A percentile compares a stretch with the other conserved stretches of the same genome.
Conservation (phyloP, 64 coral and sea anemone species). For the Actinia equina region DNA sequence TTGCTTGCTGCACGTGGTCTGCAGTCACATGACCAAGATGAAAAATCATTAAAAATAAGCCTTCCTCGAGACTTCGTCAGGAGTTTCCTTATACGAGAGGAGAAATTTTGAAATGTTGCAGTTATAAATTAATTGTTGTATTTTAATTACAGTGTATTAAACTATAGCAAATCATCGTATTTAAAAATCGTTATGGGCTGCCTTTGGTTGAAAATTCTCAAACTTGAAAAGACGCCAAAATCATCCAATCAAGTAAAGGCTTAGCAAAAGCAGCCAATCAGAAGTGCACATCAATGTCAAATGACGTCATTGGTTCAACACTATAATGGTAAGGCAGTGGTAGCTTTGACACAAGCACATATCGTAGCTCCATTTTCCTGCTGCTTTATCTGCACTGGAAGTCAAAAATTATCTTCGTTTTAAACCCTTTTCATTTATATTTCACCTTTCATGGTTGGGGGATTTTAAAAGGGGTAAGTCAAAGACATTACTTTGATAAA, state of each 20-base stretch:
- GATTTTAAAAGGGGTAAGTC: background rate
- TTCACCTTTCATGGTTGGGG: background rate
- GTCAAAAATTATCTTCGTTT: background rate
- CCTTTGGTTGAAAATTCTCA: background rate
- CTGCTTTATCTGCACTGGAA: background rate
- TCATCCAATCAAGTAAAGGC: background rate
- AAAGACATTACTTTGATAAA: background rate
- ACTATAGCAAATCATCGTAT: background rate
- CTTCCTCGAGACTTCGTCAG: too few relatives aligned
- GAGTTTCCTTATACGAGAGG: too few relatives aligned
- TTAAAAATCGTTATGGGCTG: background rate
- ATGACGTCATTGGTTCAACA: background rate
- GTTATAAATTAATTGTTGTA: too few relatives aligned
- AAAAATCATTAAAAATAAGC: too few relatives aligned
- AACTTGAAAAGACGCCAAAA: background rate
- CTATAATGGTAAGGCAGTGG: background rate
- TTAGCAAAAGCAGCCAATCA: background rate
- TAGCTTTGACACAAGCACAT: background rate
- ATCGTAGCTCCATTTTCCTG: background rate
- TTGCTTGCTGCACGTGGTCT: too few relatives aligned
- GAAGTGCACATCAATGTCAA: constrained; percentile 13
- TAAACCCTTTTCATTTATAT: background rate
- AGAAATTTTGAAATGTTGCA: too few relatives aligned
- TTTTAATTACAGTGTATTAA: too few relatives aligned
- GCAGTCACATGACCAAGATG: too few relatives aligned